phyloP scores from a whole-genome alignment of 2,797 vertebrate species.

The Benthosema pterotum region DNA sequence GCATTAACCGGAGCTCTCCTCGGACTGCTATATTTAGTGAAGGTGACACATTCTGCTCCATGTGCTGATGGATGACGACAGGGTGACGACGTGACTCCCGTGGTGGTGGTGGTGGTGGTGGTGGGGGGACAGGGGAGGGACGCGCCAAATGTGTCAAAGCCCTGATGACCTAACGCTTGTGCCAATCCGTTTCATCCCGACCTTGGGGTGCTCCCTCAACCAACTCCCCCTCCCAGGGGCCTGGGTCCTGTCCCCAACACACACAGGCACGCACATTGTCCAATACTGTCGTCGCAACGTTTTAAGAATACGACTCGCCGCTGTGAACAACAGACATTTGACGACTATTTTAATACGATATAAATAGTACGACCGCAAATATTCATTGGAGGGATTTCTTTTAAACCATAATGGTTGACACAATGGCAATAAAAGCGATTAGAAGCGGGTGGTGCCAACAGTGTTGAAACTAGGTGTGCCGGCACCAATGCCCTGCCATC shows the following conservation, averaged over 20 bases:
- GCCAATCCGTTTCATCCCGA: conserved; percentile 62
- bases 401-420: no score
- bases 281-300: neutral
- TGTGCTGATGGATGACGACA: conserved; percentile 77
- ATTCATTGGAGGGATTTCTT: no score
- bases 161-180: conserved; percentile 57
- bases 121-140: conserved; percentile 3
- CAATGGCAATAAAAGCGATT: no score
- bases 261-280: neutral
- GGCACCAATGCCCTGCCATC: no score
- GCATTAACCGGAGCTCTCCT: conserved; percentile 55
- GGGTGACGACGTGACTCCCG: conserved; percentile 76
- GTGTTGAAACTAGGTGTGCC: no score
- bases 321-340: conserved; percentile 28
- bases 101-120: no score
- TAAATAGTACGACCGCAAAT: no score
- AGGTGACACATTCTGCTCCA: conserved; percentile 66
- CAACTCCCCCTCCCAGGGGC: conserved; percentile 3
- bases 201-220: conserved; percentile 60
- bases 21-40: conserved; percentile 76
- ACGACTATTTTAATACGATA: neutral
- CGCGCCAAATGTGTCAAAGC: conserved; percentile 72
- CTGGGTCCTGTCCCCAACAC: neutral
- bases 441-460: no score
- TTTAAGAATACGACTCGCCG: no score